Base-by-base conservation (phyloP, 2,113 vertebrate species). In the Myotis yumanensis region DNA sequence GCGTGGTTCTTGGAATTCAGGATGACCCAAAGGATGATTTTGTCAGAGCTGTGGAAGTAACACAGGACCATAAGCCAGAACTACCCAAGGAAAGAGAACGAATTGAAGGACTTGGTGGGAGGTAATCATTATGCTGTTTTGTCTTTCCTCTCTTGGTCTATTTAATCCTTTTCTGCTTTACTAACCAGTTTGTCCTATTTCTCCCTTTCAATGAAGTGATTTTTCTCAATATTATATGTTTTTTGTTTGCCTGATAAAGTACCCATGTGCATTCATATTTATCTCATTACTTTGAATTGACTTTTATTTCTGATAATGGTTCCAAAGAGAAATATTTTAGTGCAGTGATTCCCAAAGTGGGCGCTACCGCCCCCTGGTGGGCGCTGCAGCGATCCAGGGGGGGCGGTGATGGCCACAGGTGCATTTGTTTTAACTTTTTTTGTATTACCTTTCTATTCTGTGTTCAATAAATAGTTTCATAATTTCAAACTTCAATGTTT, bases 1-100 rank as follows among this genome's bases (percentile, higher is more conserved):
- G 99, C 0, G 99, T 99, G 72, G 99, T 99, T 96, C 98, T 99
- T 35, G 99, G 99, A 48, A 98, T 99, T 83, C 98, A 99, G 94
- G 99, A 99, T 72, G 98, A 99, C 89, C 98, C 99, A 37, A 99
- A 98, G 43, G 99, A 99, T 0, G 98, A 99, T 93, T 98, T 98
- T 12, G 96, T 99, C 82, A 98, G 99, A 97, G 99, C 99, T 1
- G 98, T 99, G 95, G 99, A 99, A 97, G 98, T 99, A 90, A 99
- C 99, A 1, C 99, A 99, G 96, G 99, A 99, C 94, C 99, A 99
- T 96, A 99, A 99, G 84, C 99, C 99, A 0, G 99, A 99, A 85
- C 99, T 99, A 18, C 99, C 99, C 8, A 99, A 99, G 96, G 99
- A 99, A 97, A 99, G 99, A 96, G 99, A 99, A 96, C 98, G 99